Percentiles rank a stretch among this genome's conserved stretches.
Evolutionary conservation across 53 echinoderm and acorn worm genomes (phyloP).

Genomic region (Hippasteria phrygiana): DNA sequence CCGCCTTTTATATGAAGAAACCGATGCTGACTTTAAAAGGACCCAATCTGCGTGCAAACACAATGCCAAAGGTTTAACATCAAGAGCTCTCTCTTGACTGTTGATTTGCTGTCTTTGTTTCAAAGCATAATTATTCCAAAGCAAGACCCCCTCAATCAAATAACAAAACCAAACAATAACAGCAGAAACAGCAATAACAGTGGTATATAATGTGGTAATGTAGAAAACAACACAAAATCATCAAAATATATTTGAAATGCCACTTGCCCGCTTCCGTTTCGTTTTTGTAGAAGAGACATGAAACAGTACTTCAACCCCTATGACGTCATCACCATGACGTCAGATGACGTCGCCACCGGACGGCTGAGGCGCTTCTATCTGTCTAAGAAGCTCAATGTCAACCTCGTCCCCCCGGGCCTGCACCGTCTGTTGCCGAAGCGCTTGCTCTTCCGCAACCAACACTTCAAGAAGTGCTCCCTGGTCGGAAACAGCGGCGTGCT

Average conservation of each 20-base stretch:
- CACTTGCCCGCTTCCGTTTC: neutral
- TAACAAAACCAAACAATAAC: no score
- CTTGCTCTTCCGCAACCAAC: constrained; percentile 79
- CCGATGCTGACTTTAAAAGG: no score
- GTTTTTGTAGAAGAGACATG: constrained; percentile 81
- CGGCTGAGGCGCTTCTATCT: constrained; percentile 91
- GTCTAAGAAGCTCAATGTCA: constrained; percentile 82
- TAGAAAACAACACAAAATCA: neutral
- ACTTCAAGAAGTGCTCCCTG: constrained; percentile 85
- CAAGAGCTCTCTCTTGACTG: neutral
- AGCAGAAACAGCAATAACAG: no score
- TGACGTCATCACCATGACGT: constrained; percentile 97
- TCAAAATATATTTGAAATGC: neutral
- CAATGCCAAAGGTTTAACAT: no score
- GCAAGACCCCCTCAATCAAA: no score
- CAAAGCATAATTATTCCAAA: neutral
- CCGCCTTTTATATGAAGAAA: neutral
- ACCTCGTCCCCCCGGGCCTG: constrained; percentile 79
- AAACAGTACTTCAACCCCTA: constrained; percentile 87
- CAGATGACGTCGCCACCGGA: constrained; percentile 90
- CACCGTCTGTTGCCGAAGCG: constrained; percentile 79
- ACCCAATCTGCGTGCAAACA: no score
- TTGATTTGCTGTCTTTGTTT: neutral
- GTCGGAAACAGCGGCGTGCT: constrained; percentile 97
- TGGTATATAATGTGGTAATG: no score